A percentile compares a stretch with the other conserved stretches of the same genome.
These are phyloP conservation scores for Tiphia femorata DNA, from an alignment of 2,888 invertebrate species.

Conservation along the genomic window DNA sequence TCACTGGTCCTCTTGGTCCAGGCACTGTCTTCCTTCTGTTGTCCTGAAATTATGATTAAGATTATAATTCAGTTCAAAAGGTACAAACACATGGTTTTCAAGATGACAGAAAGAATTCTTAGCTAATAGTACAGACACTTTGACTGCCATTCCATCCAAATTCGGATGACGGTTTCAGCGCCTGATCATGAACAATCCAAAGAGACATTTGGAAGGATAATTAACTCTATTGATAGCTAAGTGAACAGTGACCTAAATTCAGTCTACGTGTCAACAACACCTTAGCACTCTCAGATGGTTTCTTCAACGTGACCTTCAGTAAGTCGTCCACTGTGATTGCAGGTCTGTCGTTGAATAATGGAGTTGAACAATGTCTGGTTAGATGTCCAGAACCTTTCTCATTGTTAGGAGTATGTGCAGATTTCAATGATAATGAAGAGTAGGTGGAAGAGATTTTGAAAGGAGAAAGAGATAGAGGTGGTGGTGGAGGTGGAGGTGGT, in stretches of 20 bases:
- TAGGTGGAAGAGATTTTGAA: no score
- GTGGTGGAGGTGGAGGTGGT: constrained; percentile 16
- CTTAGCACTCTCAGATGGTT: constrained; percentile 55
- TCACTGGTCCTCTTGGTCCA: constrained; percentile 51
- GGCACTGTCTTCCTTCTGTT: constrained; percentile 43
- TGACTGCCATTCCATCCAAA: no score
- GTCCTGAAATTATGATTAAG: constrained; percentile 53
- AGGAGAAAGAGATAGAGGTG: constrained; percentile 11
- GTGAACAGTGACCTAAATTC: no score
- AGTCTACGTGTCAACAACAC: no score
- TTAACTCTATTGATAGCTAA: no score
- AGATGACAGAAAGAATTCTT: no score
- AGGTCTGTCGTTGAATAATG: constrained; percentile 52
- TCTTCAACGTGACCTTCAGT: constrained; percentile 62
- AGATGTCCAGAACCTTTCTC: constrained; percentile 38
- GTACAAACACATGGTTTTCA: no score
- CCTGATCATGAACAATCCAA: no score
- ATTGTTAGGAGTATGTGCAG: constrained; percentile 43
- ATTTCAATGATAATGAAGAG: constrained; percentile 21
- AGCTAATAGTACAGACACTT: no score
- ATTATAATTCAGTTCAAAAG: no score
- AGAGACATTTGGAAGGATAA: no score
- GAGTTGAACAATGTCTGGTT: constrained; percentile 51
- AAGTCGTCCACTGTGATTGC: constrained; percentile 66
- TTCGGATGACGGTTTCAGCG: no score